phyloP scores from a whole-genome alignment of 2,113 vertebrate species.

The Scytalopus superciliaris region DNA sequence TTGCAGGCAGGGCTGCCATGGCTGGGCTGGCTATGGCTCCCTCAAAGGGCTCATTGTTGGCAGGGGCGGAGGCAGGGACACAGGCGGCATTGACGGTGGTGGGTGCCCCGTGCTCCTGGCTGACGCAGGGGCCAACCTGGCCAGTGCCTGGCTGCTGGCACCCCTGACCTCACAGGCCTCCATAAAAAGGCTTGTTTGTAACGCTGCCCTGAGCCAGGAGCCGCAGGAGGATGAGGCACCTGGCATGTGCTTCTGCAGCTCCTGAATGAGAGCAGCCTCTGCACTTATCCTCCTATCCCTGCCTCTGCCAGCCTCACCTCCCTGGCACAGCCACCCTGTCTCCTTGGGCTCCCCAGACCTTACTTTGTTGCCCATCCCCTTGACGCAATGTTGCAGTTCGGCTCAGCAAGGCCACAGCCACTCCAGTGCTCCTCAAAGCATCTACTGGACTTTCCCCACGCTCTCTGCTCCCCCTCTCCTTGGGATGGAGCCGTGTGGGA shows the following conservation, averaged over 20 bases:
- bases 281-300: neutral
- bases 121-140: neutral
- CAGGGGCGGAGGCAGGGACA: neutral
- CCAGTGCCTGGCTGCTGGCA: neutral
- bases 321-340: rapidly evolving
- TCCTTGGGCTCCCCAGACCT: neutral
- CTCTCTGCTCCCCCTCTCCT: neutral
- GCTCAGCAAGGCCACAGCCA: neutral
- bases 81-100: neutral
- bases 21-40: neutral
- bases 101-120: neutral
- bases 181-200: neutral
- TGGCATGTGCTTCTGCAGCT: rapidly evolving
- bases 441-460: rapidly evolving
- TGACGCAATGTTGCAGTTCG: neutral
- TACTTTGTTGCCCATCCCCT: no score
- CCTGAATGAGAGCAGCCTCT: neutral
- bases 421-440: rapidly evolving
- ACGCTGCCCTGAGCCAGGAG: neutral
- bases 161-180: neutral
- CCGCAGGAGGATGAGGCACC: neutral
- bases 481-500: rapidly evolving
- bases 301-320: neutral
- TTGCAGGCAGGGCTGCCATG: neutral
- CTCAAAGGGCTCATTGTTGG: constrained; percentile 46